A percentile compares a stretch with the other conserved stretches of the same genome.
Conservation (phyloP, 1,140 invertebrate species). For the Drosophila saltans region DNA sequence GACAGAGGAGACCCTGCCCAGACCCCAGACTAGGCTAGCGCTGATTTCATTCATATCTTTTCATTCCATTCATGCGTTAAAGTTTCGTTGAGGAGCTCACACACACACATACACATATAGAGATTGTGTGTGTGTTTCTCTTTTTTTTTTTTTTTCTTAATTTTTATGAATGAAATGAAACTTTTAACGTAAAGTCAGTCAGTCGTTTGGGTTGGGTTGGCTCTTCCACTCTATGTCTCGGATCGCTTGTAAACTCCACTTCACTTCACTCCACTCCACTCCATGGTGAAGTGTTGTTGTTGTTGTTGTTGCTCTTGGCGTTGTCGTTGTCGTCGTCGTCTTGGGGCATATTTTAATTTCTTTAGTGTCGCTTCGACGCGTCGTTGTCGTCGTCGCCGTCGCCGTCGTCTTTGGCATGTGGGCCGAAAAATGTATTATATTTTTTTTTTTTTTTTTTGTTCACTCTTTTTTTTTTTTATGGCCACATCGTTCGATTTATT, state of each 20-base stretch:
- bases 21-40: constrained; percentile 27
- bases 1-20: constrained; percentile 18
- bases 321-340: constrained; percentile 42
- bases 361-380: constrained; percentile 57
- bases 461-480: constrained; percentile 52
- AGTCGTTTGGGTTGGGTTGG: constrained; percentile 28
- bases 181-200: constrained; percentile 72
- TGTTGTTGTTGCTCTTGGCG: constrained; percentile 21
- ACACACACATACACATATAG: constrained; percentile 1
- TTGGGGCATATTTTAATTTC: constrained; percentile 75
- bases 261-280: constrained; percentile 53
- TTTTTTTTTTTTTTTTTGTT: too few species aligned
- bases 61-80: constrained; percentile 69
- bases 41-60: constrained; percentile 62
- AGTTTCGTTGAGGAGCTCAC: constrained; percentile 67
- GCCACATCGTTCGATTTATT: constrained; percentile 63
- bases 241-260: constrained; percentile 62
- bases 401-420: constrained; percentile 58
- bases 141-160: constrained; percentile 61
- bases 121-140: neutral
- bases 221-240: constrained; percentile 25
- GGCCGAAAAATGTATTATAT: constrained; percentile 69
- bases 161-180: constrained; percentile 78
- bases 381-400: constrained; percentile 31
- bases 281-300: neutral